These are phyloP conservation scores for Lutjanus erythropterus DNA, from an alignment of 2,113 vertebrate genomes.

Conservation along the genomic window DNA sequence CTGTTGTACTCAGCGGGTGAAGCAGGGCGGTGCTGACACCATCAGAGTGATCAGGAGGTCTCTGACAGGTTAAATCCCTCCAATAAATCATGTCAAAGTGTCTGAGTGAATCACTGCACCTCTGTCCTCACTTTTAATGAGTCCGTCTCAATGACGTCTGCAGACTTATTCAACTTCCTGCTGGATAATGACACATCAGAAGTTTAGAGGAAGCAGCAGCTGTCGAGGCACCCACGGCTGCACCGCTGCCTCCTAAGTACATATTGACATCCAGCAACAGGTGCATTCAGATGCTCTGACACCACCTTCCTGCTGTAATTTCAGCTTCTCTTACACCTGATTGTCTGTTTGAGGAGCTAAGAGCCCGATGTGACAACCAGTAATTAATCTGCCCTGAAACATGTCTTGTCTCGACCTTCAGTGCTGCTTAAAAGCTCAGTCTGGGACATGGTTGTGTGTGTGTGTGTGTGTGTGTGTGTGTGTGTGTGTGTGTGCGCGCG, in stretches of 20 bases:
- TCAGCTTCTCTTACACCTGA: conserved; percentile 25
- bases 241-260: not conserved
- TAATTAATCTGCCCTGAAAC: not conserved
- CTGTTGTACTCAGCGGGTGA: not conserved
- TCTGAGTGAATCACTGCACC: not conserved
- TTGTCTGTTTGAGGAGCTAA: conserved; percentile 6
- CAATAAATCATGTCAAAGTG: not conserved
- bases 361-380: conserved; percentile 10
- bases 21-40: not conserved
- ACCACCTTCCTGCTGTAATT: conserved; percentile 11
- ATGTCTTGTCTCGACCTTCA: not conserved
- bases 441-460: not conserved
- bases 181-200: not conserved
- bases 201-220: not conserved
- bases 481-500: not conserved
- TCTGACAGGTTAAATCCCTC: not conserved
- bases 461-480: not conserved
- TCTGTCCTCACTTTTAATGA: not conserved
- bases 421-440: not conserved
- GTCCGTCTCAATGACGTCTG: not conserved
- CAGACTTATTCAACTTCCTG: not conserved
- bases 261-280: not conserved
- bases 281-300: not conserved
- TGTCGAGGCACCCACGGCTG: not conserved
- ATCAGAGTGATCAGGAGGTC: not conserved